Evolutionary conservation across 2,797 vertebrate species (phyloP).

Genomic region (Halcyon badia): DNA sequence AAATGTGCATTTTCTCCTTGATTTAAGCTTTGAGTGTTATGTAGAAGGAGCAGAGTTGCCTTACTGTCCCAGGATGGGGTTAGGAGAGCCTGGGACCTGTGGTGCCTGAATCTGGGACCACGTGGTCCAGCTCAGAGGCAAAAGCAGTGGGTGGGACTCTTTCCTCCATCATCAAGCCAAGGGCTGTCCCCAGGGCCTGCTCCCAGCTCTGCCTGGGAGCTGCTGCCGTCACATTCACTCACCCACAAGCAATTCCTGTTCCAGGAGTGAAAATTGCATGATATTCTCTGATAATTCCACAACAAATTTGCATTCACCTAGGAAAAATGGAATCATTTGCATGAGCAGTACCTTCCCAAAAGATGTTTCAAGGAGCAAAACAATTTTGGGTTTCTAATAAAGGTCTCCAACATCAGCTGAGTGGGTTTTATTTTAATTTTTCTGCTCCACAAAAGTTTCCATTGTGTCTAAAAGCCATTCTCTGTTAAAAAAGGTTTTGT

Average conservation of each 20-base stretch:
- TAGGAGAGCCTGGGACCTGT: background rate
- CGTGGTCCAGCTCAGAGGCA: rapidly evolving
- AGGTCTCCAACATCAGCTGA: background rate
- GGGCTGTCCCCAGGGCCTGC: too few relatives aligned
- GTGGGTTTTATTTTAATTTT: background rate
- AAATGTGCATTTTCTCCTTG: background rate
- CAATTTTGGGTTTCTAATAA: background rate
- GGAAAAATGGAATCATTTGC: background rate
- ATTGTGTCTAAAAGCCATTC: background rate
- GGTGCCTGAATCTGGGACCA: background rate
- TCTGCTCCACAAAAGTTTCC: background rate
- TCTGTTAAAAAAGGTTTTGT: background rate
- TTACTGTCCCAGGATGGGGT: background rate
- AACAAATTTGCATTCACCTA: background rate
- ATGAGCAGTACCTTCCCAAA: background rate
- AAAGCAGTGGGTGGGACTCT: background rate
- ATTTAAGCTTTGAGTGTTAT: background rate
- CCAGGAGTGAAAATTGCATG: background rate
- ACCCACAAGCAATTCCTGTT: rapidly evolving
- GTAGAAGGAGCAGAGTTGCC: background rate
- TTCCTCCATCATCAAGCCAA: background rate
- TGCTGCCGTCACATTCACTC: background rate
- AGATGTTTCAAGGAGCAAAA: background rate
- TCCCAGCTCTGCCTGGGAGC: background rate
- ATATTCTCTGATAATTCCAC: background rate